A percentile compares a stretch with the other conserved stretches of the same genome.
phyloP scores from a whole-genome alignment of 2,113 vertebrate species.

The Pseudois nayaur region DNA sequence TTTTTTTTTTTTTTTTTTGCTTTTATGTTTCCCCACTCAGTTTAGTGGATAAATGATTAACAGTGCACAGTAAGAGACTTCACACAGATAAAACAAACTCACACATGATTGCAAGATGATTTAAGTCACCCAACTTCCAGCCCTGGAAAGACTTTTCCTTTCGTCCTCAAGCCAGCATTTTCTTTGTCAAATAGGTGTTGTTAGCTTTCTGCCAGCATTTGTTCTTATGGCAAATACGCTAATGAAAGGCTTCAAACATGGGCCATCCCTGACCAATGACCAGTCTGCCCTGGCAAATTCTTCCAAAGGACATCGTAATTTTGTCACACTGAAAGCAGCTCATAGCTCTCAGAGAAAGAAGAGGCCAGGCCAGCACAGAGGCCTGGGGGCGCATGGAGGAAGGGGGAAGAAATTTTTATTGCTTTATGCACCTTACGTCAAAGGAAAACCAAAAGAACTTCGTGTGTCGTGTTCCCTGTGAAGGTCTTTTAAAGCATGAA shows the following conservation, averaged over 20 bases:
- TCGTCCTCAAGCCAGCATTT: slow-evolving; percentile 9
- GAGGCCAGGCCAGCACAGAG: not conserved
- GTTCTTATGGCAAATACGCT: not conserved
- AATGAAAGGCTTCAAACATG: not conserved
- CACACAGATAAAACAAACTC: slow-evolving; percentile 47
- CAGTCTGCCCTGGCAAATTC: not conserved
- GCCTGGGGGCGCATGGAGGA: not conserved
- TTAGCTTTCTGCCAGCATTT: not conserved
- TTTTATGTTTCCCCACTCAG: slow-evolving; percentile 69
- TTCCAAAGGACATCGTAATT: not conserved
- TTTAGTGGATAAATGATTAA: slow-evolving; percentile 63
- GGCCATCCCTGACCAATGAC: not conserved
- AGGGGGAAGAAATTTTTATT: slow-evolving; percentile 71
- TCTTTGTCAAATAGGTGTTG: not conserved
- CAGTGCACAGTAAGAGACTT: slow-evolving; percentile 70
- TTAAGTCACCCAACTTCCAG: slow-evolving; percentile 40
- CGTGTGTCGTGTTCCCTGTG: slow-evolving; percentile 59
- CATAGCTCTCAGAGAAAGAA: not conserved
- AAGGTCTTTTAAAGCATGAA: slow-evolving; percentile 72
- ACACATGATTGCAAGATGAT: slow-evolving; percentile 26
- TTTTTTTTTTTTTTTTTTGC: slow-evolving; percentile 57
- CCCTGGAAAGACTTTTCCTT: slow-evolving; percentile 52
- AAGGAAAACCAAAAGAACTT: slow-evolving; percentile 54
- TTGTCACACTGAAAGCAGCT: not conserved
- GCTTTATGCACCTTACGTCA: slow-evolving; percentile 74